A percentile compares a stretch with the other conserved stretches of the same genome.
These are phyloP conservation scores for Campaea margaritaria DNA, from an alignment of 2,888 invertebrate species.

Conservation along the genomic window DNA sequence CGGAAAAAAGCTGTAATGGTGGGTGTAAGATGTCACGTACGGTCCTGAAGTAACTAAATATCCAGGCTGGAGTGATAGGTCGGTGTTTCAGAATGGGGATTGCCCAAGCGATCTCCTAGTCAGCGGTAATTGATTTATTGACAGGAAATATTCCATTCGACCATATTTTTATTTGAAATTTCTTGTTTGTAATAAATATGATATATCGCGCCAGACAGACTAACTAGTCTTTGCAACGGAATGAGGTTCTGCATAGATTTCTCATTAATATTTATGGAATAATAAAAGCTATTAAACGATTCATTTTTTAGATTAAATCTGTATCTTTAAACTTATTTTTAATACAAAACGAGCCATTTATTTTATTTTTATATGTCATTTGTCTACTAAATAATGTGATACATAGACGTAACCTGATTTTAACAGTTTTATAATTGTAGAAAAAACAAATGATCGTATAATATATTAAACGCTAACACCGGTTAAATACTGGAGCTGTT, in stretches of 20 bases:
- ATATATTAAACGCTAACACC: constrained; percentile 49
- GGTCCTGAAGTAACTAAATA: constrained; percentile 72
- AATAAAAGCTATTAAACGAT: constrained; percentile 27
- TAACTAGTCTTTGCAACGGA: constrained; percentile 17
- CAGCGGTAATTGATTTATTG: constrained; percentile 18
- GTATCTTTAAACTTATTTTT: constrained; percentile 16
- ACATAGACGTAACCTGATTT: constrained; percentile 33
- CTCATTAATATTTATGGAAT: constrained; percentile 30
- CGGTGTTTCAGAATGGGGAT: constrained; percentile 5
- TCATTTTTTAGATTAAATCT: constrained; percentile 16
- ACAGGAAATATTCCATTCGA: constrained; percentile 16
- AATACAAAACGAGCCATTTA: constrained; percentile 13
- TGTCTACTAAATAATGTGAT: constrained; percentile 14
- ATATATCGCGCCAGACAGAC: constrained; percentile 15
- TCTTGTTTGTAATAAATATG: constrained; percentile 12
- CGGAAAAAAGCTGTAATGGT: constrained; percentile 71
- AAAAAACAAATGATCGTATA: constrained; percentile 38
- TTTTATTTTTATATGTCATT: constrained; percentile 16
- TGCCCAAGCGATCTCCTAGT: constrained; percentile 6
- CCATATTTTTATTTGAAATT: constrained; percentile 3
- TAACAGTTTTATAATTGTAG: constrained; percentile 23
- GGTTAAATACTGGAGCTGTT: constrained; percentile 48
- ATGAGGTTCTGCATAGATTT: constrained; percentile 22
- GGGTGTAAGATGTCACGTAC: constrained; percentile 70
- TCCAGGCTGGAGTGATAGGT: constrained; percentile 44